Conservation (phyloP, 2,888 invertebrate species). For the Acanthopleura granulata region DNA sequence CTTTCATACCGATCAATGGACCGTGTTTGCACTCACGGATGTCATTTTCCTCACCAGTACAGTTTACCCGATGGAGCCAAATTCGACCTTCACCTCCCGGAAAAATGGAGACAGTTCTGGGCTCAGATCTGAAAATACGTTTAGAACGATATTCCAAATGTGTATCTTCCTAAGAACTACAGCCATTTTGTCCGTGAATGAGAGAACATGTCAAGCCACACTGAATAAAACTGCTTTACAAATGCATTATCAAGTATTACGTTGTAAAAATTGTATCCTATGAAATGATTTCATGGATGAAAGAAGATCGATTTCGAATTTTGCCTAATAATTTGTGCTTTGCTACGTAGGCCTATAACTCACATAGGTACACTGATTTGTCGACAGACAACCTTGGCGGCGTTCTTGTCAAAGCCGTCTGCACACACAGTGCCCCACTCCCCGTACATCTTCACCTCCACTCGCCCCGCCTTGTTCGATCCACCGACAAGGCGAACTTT, state of each 20-base stretch:
- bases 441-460: slow-evolving; percentile 2
- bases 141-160: no score
- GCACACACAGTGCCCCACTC: slow-evolving; percentile 5
- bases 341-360: neutral
- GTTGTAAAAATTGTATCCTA: no score
- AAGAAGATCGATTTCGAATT: no score
- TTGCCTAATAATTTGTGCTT: no score
- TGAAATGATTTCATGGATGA: no score
- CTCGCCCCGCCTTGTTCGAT: neutral
- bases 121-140: slow-evolving; percentile 1
- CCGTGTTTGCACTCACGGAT: neutral
- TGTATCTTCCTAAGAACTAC: no score
- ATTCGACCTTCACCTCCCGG: neutral
- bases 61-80: neutral
- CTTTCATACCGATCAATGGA: neutral
- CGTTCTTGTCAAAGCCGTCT: neutral
- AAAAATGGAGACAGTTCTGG: neutral
- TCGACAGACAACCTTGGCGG: slow-evolving; percentile 10
- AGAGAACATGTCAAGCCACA: neutral
- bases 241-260: no score
- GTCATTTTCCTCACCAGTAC: neutral
- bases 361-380: neutral
- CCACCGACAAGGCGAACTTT: neutral
- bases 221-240: neutral
- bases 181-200: no score